phyloP scores from a whole-genome alignment of 2,113 vertebrate genomes.

The Azemiops feae region DNA sequence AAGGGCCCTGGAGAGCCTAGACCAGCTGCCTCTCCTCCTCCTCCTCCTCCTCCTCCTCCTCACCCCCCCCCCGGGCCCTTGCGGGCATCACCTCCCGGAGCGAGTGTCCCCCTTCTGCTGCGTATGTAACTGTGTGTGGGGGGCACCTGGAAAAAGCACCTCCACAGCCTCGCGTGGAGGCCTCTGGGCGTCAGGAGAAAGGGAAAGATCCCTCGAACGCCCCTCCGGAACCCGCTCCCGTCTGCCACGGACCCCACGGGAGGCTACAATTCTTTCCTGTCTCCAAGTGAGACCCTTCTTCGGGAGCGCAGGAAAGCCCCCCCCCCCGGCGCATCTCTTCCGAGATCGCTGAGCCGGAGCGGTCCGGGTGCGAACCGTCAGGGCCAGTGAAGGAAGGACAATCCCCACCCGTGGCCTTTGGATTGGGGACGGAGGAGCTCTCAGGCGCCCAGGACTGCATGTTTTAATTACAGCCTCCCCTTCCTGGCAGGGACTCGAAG shows the following conservation, averaged over 20 bases:
- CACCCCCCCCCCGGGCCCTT: not conserved
- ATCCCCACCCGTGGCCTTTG: not conserved
- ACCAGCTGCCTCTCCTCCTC: not conserved
- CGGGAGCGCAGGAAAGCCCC: not conserved
- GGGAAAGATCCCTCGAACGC: not conserved
- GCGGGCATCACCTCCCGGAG: not conserved
- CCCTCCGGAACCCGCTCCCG: not conserved
- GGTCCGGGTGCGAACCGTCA: not conserved
- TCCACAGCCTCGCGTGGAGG: not conserved
- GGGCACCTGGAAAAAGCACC: not conserved
- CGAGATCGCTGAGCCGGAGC: not conserved
- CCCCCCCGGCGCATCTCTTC: too few relatives aligned
- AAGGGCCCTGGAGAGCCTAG: not conserved
- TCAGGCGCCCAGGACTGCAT: not conserved
- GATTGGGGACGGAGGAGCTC: not conserved
- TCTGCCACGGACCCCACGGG: not conserved
- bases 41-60: not conserved
- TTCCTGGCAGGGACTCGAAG: not conserved
- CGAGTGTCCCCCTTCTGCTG: not conserved
- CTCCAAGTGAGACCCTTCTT: not conserved
- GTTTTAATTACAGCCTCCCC: not conserved
- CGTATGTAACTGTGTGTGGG: not conserved
- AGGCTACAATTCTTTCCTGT: not conserved
- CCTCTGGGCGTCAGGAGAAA: not conserved
- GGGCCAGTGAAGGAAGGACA: not conserved